phyloP scores from a whole-genome alignment of 1,140 invertebrate species.

The Zaprionus taronus region DNA sequence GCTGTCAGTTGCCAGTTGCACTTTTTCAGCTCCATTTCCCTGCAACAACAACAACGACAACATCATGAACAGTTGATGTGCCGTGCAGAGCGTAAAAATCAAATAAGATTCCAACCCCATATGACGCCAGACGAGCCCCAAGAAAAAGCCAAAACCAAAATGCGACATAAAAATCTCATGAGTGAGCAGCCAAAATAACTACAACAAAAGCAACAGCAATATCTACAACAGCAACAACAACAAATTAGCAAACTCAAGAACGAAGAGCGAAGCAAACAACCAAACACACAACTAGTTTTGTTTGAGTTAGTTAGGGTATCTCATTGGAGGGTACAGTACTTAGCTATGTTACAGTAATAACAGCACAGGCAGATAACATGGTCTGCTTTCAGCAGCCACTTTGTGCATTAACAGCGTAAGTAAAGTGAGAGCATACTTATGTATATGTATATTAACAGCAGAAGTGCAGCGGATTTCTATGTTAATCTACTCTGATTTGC shows the following conservation, averaged over 20 bases:
- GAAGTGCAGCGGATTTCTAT: too few species aligned
- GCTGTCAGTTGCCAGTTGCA: constrained; percentile 57
- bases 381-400: not conserved
- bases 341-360: not conserved
- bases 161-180: constrained; percentile 11
- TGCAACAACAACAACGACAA: constrained; percentile 12
- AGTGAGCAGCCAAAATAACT: not conserved
- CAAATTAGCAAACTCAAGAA: constrained; percentile 60
- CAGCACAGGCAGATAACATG: not conserved
- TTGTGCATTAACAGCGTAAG: not conserved
- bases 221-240: constrained; percentile 19
- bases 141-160: not conserved
- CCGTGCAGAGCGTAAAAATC: constrained; percentile 48
- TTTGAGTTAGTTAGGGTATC: not conserved
- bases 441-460: not conserved
- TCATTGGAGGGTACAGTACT: not conserved
- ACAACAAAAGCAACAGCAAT: not conserved
- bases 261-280: constrained; percentile 16
- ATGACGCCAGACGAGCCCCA: constrained; percentile 6
- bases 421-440: too few species aligned
- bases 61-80: constrained; percentile 45
- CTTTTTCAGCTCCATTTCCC: constrained; percentile 74
- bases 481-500: too few species aligned
- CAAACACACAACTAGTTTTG: not conserved
- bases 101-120: constrained; percentile 45